phyloP scores from a whole-genome alignment of 1,140 invertebrate species.

The Cyclina sinensis region DNA sequence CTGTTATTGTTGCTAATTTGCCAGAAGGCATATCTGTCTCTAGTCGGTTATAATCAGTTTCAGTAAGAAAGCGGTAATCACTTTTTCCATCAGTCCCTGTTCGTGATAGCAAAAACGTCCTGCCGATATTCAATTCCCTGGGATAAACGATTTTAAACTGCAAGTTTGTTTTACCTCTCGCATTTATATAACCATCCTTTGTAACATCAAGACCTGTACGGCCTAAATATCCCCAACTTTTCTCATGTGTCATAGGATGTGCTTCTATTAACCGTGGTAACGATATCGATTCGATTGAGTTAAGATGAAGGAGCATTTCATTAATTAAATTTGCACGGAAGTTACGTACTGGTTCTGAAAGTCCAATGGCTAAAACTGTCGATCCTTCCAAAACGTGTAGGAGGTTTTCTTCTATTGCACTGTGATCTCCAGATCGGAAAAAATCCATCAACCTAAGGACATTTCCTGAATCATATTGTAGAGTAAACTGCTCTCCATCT shows the following conservation, averaged over 20 bases:
- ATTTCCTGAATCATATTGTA: neutral
- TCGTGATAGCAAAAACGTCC: neutral
- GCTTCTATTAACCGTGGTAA: neutral
- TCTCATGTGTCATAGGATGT: neutral
- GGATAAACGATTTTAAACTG: neutral
- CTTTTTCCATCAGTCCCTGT: neutral
- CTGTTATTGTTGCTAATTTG: neutral
- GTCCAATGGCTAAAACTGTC: neutral
- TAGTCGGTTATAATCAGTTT: neutral
- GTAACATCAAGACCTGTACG: neutral
- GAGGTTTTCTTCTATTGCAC: neutral
- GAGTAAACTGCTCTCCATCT: too few species aligned
- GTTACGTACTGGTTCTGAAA: neutral
- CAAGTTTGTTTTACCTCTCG: too few species aligned
- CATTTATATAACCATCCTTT: neutral
- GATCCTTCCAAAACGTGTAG: conserved; percentile 1
- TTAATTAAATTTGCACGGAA: neutral
- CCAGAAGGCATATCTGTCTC: neutral
- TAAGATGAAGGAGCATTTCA: neutral
- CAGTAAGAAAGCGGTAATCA: neutral
- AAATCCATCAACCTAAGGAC: neutral
- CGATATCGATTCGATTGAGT: neutral
- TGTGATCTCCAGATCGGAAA: neutral
- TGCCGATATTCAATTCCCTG: neutral
- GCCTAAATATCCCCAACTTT: neutral